Conservation (phyloP, 2,113 vertebrate species). For the Isichthys henryi region DNA sequence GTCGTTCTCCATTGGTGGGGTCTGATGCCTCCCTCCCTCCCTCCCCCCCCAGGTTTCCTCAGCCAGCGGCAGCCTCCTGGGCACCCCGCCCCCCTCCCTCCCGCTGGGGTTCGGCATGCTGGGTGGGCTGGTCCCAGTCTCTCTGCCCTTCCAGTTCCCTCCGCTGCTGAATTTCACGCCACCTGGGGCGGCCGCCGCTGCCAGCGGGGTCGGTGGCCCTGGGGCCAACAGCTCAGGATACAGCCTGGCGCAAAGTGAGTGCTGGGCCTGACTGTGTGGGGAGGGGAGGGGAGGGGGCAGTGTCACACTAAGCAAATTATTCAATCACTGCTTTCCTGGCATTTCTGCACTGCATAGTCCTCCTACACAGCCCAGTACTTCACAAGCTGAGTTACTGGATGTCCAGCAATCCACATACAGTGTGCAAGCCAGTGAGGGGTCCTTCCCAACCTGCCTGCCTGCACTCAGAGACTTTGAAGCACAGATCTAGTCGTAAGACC, state of each 20-base stretch:
- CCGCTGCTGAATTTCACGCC: slow-evolving; percentile 77
- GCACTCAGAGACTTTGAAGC: background rate
- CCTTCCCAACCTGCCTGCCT: background rate
- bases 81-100: slow-evolving; percentile 67
- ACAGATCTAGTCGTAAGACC: background rate
- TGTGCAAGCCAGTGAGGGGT: background rate
- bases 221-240: slow-evolving; percentile 55
- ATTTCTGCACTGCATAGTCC: background rate
- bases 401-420: background rate
- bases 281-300: background rate
- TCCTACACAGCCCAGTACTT: background rate
- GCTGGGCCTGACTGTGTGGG: background rate
- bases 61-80: slow-evolving; percentile 73
- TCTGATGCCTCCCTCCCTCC: slow-evolving; percentile 22
- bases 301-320: background rate
- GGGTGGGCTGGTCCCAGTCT: slow-evolving; percentile 91
- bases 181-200: slow-evolving; percentile 58
- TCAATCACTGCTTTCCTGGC: background rate
- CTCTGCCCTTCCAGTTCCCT: slow-evolving; percentile 93
- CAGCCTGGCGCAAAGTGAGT: slow-evolving; percentile 64
- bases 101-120: slow-evolving; percentile 92
- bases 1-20: no score
- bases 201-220: slow-evolving; percentile 56
- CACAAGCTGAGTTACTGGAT: background rate
- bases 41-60: slow-evolving; percentile 71